phyloP scores from a whole-genome alignment of 2,113 vertebrate species.

The Crypturellus undulatus region DNA sequence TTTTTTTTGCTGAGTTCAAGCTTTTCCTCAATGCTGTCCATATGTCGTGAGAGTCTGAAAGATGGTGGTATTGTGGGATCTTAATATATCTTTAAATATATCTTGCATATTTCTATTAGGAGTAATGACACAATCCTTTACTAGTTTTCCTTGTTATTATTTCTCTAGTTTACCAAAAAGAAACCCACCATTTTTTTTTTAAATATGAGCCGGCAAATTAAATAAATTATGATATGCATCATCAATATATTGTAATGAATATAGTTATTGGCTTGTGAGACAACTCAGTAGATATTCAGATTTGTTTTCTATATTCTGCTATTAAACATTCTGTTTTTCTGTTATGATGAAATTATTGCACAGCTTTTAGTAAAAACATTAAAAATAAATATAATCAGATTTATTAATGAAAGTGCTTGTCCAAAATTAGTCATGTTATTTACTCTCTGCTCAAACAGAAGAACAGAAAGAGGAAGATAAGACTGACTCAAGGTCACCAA shows the following conservation, averaged over 20 bases:
- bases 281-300: neutral
- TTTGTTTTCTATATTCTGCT: neutral
- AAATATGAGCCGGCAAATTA: neutral
- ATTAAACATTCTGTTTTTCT: neutral
- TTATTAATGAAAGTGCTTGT: neutral
- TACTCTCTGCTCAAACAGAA: neutral
- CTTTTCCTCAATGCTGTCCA: neutral
- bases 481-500: neutral
- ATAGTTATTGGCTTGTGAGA: neutral
- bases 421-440: neutral
- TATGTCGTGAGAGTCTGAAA: neutral
- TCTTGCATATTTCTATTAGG: neutral
- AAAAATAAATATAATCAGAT: neutral
- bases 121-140: neutral
- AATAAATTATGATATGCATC: neutral
- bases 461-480: constrained; percentile 43
- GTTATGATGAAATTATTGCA: neutral
- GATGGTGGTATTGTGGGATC: neutral
- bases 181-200: neutral
- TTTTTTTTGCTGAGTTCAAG: neutral
- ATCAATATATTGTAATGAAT: neutral
- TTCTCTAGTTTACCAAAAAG: neutral
- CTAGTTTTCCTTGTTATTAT: neutral
- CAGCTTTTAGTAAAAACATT: neutral
- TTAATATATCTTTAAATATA: neutral